Evolutionary conservation across 2,797 vertebrate genomes (phyloP), one percentile per base, ranked within the genome.

Genomic region (Kryptolebias ocellatus): DNA sequence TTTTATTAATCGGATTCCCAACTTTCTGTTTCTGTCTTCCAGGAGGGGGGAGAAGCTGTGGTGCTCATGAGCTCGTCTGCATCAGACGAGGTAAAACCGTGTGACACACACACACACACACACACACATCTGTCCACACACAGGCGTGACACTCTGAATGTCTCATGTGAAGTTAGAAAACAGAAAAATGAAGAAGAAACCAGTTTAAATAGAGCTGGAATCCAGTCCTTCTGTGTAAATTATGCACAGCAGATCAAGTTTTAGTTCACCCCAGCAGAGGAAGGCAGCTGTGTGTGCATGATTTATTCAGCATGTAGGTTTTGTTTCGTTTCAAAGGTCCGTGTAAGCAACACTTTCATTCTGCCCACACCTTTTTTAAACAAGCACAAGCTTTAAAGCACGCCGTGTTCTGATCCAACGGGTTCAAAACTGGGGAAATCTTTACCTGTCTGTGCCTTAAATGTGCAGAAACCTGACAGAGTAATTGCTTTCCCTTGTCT

Each of bases 51-150:
- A 94, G 97, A 92, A 97, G 95, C 83, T 99, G 97, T 83, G 97
- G 96, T 91, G 96, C 95, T 79, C 96, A 99, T 86, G 97, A 99
- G 83, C 95, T 99, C 86, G 96, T 99, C 93, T 99, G 97, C 91
- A 96, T 96, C 88, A 94, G 97, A 82, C 95, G 96, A 96, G 96
- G 97, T 99, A 94, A 95, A 90, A 39, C 52, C 60, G 62, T 1
- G 9, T 53, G 28, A 50, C 46, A 24, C 42, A 24, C 20, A 24
- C 20, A 34, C 9, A n/a, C n/a, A n/a, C 42, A 44, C 31, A 34
- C 8, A 34, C 9, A 34, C 31, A 31, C 9, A 9, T 34, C 6
- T 34, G 31, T 34, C 6, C 31, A 31, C 7, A 7, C 31, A 11
- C 39, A 44, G 5, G 34, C 34, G 34, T 37, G 42, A 44, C 42